Evolutionary conservation across 2,113 vertebrate species (phyloP).

Genomic region (Varanus salvator): DNA sequence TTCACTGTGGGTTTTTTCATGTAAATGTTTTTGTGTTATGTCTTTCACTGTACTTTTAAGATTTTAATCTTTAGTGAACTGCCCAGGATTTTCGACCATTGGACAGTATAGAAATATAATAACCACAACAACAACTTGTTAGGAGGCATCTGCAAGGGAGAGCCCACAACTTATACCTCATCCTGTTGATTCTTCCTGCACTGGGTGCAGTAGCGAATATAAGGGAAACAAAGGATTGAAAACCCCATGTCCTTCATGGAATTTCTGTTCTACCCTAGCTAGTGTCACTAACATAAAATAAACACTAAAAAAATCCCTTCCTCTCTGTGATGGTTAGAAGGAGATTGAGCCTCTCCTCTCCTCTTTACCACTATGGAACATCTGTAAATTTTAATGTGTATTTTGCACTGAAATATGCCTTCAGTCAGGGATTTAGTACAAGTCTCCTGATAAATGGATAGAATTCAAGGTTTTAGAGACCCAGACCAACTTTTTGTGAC

Average conservation of each 20-base stretch:
- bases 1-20: no score
- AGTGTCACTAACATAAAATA: background rate
- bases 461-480: background rate
- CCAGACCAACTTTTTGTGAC: background rate
- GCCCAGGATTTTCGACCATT: no score
- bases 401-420: background rate
- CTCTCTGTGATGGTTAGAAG: background rate
- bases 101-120: no score
- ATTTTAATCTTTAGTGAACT: no score
- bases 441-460: background rate
- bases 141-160: background rate
- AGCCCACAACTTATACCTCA: background rate
- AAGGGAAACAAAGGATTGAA: background rate
- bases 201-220: background rate
- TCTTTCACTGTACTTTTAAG: no score
- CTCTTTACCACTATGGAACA: background rate
- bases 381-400: background rate
- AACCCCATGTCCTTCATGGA: background rate
- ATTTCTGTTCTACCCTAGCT: background rate
- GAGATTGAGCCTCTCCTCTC: background rate
- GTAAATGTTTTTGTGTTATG: no score
- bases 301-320: background rate
- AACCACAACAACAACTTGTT: no score
- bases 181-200: background rate
- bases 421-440: background rate